Evolutionary conservation across 2,888 invertebrate genomes (phyloP).

Genomic region (Rhaphigaster nebulosa): DNA sequence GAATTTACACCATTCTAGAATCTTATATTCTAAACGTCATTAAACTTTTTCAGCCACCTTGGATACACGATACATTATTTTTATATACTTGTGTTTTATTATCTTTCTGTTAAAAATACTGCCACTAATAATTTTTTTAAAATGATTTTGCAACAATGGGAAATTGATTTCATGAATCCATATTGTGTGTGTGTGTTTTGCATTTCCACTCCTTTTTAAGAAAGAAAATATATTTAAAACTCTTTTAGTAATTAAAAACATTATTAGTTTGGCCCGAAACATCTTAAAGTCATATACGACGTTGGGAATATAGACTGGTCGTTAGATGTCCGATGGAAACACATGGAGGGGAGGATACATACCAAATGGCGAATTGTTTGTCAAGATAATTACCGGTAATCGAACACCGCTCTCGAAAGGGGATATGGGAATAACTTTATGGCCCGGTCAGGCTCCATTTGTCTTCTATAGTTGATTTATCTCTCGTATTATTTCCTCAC

Average conservation of each 20-base stretch:
- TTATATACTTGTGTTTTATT: too few relatives aligned
- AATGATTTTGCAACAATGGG: too few relatives aligned
- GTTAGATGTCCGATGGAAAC: neutral
- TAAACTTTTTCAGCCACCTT: too few relatives aligned
- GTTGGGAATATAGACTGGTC: neutral
- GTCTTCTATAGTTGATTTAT: neutral
- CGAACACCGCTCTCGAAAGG: neutral
- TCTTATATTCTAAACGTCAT: too few relatives aligned
- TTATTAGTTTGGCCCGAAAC: neutral
- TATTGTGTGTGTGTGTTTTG: too few relatives aligned
- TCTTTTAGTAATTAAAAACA: neutral
- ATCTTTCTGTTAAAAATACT: too few relatives aligned
- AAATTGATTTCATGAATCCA: too few relatives aligned
- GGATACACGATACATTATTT: too few relatives aligned
- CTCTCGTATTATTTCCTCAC: constrained; percentile 3
- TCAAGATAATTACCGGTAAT: constrained; percentile 33
- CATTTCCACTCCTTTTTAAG: too few relatives aligned
- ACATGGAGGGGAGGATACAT: neutral
- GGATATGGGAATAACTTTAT: constrained; percentile 41
- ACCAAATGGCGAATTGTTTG: constrained; percentile 29
- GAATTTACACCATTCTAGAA: too few relatives aligned
- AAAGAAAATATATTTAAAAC: too few relatives aligned
- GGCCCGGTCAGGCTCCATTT: neutral
- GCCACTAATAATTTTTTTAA: too few relatives aligned
- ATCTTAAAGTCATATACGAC: neutral